These are phyloP conservation scores for Dryomyza anilis DNA, from an alignment of 2,888 invertebrate species.

Conservation along the genomic window DNA sequence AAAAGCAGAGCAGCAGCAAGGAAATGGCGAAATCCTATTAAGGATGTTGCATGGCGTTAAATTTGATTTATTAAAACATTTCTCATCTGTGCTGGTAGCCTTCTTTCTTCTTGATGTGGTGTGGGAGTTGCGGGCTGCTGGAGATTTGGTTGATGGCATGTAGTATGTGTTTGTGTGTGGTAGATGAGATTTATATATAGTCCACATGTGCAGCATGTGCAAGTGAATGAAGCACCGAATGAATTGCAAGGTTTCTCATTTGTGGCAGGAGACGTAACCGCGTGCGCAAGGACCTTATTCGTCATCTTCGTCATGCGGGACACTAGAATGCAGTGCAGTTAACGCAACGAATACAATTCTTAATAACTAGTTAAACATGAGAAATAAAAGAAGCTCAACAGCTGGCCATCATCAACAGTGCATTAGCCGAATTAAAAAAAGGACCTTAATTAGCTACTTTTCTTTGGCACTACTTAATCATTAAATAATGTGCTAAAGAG, in stretches of 20 bases:
- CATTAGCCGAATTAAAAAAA: too few relatives aligned
- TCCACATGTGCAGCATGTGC: too few relatives aligned
- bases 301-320: neutral
- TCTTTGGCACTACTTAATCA: too few relatives aligned
- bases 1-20: too few relatives aligned
- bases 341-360: neutral
- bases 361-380: too few relatives aligned
- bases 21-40: conserved; percentile 37
- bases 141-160: neutral
- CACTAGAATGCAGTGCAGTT: too few relatives aligned
- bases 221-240: too few relatives aligned
- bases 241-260: neutral
- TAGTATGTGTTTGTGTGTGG: neutral
- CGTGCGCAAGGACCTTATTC: neutral
- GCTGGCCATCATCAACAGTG: too few relatives aligned
- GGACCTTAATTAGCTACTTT: too few relatives aligned
- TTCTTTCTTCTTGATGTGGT: neutral
- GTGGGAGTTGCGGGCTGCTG: neutral
- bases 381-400: too few relatives aligned
- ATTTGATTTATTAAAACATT: conserved; percentile 41
- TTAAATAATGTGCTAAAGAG: too few relatives aligned
- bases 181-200: too few relatives aligned
- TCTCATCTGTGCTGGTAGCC: neutral
- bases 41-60: conserved; percentile 41
- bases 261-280: neutral